Base-by-base conservation (phyloP, 2,797 vertebrate genomes). In the Tenualosa thibaudeaui region DNA sequence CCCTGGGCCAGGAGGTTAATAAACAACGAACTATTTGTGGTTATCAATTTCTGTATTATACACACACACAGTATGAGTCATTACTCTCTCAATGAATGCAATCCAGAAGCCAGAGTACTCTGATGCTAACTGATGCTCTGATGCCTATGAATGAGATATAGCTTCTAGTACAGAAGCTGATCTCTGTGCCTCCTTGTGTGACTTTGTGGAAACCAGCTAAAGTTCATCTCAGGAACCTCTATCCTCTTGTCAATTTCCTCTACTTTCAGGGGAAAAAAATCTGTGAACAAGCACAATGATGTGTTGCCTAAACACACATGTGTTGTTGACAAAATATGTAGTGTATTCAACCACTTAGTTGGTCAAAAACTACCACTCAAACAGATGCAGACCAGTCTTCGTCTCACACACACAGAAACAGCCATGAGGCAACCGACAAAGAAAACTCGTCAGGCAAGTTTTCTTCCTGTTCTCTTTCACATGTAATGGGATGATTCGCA, bases 401-500 rank as follows among this genome's bases (percentile, higher is more conserved):
- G 71, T 43, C 46, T 46, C 40, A 78, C 71, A 78, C 40, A 78
- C 71, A 78, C 37, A 46, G 68, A 75, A 15, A 40, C 24, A 46
- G 40, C 37, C 37, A 22, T 43, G 5, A 78, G 37, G 40, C 37
- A 78, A 43, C 40, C 43, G 40, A 78, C 37, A 78, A 75, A 75
- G 15, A 19, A 49, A 78, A 78, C 71, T 46, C 7, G 71, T 46
- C 40, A 40, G 8, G 71, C 71, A 78, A 78, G 40, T 43, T 78
- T 78, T 78, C 71, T 78, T 78, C 71, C 71, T 78, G 71, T 46
- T 78, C 40, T 40, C 65, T 15, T 40, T 40, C 68, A 71, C 68
- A 40, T 40, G 68, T 71, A 71, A 37, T 78, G 40, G 37, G 37
- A 78, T 78, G 71, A 46, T 78, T 78, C 46, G 71, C 37, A 22